phyloP scores from a whole-genome alignment of 2,888 invertebrate genomes.

The Mesochorus sp. region DNA sequence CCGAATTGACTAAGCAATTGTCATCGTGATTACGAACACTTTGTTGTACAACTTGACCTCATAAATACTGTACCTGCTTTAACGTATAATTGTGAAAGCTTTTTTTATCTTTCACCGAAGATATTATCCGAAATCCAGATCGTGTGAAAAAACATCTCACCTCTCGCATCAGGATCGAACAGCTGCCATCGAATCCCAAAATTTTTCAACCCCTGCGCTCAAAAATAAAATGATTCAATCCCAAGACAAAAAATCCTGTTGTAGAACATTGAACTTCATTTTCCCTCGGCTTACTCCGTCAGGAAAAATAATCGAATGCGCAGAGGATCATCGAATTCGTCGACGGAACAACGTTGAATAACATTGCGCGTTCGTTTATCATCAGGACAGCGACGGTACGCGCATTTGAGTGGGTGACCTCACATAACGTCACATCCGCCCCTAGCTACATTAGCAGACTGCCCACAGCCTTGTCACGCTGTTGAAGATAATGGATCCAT shows the following conservation, averaged over 20 bases:
- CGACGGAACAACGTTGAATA: conserved; percentile 51
- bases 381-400: conserved; percentile 47
- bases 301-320: background rate
- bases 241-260: too few species aligned
- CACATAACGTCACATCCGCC: conserved; percentile 81
- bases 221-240: too few species aligned
- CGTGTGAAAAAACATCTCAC: too few species aligned
- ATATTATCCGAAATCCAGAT: background rate
- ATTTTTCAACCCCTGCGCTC: background rate
- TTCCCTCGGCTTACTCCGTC: background rate
- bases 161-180: too few species aligned
- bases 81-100: background rate
- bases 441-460: conserved; percentile 79
- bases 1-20: conserved; percentile 34
- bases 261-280: too few species aligned
- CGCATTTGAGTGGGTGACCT: conserved; percentile 79
- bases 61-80: conserved; percentile 7
- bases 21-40: background rate
- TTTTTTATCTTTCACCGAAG: background rate
- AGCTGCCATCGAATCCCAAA: background rate
- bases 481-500: conserved; percentile 81
- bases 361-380: conserved; percentile 43
- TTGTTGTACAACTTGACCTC: background rate
- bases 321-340: conserved; percentile 40
- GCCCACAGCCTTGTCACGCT: conserved; percentile 81